These are phyloP conservation scores for Patiria miniata DNA, from an alignment of 35 echinoderm and acorn worm species.

Conservation along the genomic window DNA sequence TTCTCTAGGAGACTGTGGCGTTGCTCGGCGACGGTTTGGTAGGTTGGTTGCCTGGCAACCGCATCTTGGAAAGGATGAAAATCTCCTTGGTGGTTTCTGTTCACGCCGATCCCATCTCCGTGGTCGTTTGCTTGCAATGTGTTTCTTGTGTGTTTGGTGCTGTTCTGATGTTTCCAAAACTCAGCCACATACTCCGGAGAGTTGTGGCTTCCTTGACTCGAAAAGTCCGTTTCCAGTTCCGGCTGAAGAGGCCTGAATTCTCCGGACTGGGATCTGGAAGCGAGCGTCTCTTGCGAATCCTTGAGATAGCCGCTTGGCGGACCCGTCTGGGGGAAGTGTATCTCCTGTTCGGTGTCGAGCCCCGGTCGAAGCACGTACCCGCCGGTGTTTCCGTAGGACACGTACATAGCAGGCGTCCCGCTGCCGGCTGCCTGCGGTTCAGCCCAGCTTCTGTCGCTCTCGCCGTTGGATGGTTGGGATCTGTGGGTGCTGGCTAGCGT, in stretches of 20 bases:
- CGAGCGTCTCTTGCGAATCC: not conserved
- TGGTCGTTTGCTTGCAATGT: too few species aligned
- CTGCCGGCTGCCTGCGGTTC: too few species aligned
- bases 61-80: too few species aligned
- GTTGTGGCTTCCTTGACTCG: not conserved
- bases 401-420: not conserved
- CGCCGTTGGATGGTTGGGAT: not conserved
- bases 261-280: conserved; percentile 9
- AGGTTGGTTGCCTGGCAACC: not conserved
- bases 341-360: not conserved
- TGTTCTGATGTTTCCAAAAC: not conserved
- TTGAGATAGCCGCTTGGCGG: not conserved
- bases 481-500: conserved; percentile 14
- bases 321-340: not conserved
- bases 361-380: not conserved
- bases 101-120: too few species aligned
- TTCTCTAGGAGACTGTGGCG: not conserved
- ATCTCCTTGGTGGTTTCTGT: too few species aligned
- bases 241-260: conserved; percentile 29
- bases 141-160: not conserved
- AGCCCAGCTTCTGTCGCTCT: too few species aligned
- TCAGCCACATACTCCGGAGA: not conserved
- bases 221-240: not conserved
- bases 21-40: not conserved
- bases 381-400: not conserved